Percentiles rank a stretch among this genome's conserved stretches.
These are phyloP conservation scores for Leptinotarsa peninsularis DNA, from an alignment of 2,888 invertebrate species.

Conservation along the genomic window DNA sequence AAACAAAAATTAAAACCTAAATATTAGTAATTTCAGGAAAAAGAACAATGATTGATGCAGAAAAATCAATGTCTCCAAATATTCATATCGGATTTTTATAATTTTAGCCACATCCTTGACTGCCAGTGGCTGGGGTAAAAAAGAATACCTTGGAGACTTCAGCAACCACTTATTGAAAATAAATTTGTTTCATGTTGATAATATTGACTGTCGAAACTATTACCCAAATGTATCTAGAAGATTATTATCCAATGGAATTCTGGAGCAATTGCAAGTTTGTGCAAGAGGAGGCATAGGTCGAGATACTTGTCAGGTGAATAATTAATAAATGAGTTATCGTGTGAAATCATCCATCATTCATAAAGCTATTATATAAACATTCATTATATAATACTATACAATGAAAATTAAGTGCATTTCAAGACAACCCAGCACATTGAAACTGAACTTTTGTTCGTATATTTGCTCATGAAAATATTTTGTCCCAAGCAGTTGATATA, in stretches of 20 bases:
- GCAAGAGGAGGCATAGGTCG: slow-evolving; percentile 66
- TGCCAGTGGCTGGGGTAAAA: slow-evolving; percentile 52
- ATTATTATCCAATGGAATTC: slow-evolving; percentile 61
- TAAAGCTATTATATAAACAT: too few relatives aligned
- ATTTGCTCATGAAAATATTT: too few relatives aligned
- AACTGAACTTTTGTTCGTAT: too few relatives aligned
- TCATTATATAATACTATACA: too few relatives aligned
- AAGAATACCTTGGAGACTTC: slow-evolving; percentile 15
- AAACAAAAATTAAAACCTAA: too few relatives aligned
- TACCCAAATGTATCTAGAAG: slow-evolving; percentile 4
- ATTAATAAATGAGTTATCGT: neutral
- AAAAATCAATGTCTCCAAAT: too few relatives aligned
- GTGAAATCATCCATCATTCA: too few relatives aligned
- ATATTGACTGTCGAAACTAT: slow-evolving; percentile 14
- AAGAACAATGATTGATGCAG: too few relatives aligned
- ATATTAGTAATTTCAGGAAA: too few relatives aligned
- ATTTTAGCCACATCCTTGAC: slow-evolving; percentile 53
- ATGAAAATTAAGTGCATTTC: too few relatives aligned
- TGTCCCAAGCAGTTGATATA: too few relatives aligned
- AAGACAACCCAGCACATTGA: too few relatives aligned
- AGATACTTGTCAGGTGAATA: slow-evolving; percentile 69
- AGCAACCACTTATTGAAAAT: slow-evolving; percentile 29
- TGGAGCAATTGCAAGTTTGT: slow-evolving; percentile 68
- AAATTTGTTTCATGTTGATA: slow-evolving; percentile 21
- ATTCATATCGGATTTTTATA: neutral